These are phyloP conservation scores for Melopsittacus undulatus DNA, from an alignment of 2,797 vertebrate genomes.

Conservation along the genomic window DNA sequence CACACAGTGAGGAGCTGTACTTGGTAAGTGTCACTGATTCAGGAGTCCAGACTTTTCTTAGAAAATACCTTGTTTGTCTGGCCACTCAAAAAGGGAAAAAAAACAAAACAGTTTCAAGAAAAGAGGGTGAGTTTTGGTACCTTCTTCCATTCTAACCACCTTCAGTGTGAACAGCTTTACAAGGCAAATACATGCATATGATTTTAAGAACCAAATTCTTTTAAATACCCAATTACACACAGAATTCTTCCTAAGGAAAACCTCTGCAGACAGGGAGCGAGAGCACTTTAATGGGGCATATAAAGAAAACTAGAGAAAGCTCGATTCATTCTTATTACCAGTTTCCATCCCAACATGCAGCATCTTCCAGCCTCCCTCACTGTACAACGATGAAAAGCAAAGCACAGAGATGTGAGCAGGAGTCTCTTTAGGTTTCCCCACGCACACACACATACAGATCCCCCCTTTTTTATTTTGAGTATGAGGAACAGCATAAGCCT, in stretches of 20 bases:
- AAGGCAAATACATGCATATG: not conserved
- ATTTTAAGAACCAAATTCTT: not conserved
- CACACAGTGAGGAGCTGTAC: not conserved
- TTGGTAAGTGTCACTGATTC: accelerated
- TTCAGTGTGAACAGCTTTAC: not conserved
- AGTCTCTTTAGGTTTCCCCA: not conserved
- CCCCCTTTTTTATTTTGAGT: not conserved
- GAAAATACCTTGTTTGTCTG: not conserved
- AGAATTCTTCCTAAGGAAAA: not conserved
- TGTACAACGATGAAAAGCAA: accelerated
- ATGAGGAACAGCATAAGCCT: not conserved
- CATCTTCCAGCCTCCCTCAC: not conserved
- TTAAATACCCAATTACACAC: not conserved
- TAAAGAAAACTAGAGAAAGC: not conserved
- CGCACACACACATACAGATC: not conserved
- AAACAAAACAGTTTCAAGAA: not conserved
- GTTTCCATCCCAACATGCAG: accelerated
- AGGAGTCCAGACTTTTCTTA: not conserved
- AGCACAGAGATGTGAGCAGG: not conserved
- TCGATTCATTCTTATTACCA: not conserved
- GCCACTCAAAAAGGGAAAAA: not conserved
- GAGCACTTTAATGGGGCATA: not conserved
- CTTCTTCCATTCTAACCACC: not conserved
- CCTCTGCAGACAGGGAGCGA: not conserved
- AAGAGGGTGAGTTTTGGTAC: not conserved